Percentiles rank a stretch among this genome's conserved stretches.
Evolutionary conservation across 2,888 invertebrate genomes (phyloP).

Genomic region (Colostygia pectinataria): DNA sequence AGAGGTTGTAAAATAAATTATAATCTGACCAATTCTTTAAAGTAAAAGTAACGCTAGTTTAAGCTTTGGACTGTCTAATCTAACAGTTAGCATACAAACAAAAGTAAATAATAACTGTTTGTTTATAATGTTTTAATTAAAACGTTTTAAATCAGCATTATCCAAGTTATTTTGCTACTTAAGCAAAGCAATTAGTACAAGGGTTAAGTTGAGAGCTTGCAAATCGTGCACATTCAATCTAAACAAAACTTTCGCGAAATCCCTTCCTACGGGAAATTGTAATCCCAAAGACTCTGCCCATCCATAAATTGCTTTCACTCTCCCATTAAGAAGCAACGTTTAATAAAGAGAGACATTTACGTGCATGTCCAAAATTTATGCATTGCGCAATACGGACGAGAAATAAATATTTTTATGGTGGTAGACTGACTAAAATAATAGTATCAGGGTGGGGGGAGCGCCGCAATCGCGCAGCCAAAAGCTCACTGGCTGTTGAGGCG

Average conservation of each 20-base stretch:
- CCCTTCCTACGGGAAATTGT: conserved; percentile 16
- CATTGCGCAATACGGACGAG: conserved; percentile 69
- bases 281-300: conserved; percentile 9
- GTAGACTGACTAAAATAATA: conserved; percentile 56
- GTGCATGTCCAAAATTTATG: conserved; percentile 54
- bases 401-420: conserved; percentile 71
- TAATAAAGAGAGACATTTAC: conserved; percentile 30
- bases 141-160: conserved; percentile 4
- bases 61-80: no score
- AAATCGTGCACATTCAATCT: conserved; percentile 20
- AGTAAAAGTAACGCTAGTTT: no score
- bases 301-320: conserved; percentile 13
- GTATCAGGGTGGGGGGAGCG: conserved; percentile 43
- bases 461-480: conserved; percentile 55
- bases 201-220: conserved; percentile 11
- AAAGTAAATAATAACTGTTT: no score
- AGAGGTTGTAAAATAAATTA: no score
- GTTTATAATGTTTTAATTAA: no score
- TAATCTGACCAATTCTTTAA: no score
- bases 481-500: conserved; percentile 50
- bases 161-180: conserved; percentile 4
- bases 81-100: no score
- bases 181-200: conserved; percentile 9
- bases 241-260: conserved; percentile 19
- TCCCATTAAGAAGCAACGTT: conserved; percentile 20